phyloP scores from a whole-genome alignment of 2,797 vertebrate species.

The Neosalanx taihuensis region DNA sequence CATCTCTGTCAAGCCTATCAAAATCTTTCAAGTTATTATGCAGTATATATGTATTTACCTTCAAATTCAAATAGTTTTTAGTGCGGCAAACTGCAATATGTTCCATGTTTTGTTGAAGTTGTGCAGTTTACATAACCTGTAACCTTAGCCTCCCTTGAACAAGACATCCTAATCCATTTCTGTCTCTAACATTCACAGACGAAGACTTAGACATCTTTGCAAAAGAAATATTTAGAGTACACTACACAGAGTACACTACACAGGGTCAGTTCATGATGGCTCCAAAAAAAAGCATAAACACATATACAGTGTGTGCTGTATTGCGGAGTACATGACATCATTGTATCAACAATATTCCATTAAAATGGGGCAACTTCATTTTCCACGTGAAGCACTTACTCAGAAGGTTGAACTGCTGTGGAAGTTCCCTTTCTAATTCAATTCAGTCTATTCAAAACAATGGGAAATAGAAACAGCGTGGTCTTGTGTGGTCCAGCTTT shows the following conservation, averaged over 20 bases:
- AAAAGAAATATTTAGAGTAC: constrained; percentile 11
- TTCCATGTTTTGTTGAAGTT: constrained; percentile 5
- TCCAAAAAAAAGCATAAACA: background rate
- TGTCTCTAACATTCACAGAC: background rate
- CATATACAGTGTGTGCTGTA: background rate
- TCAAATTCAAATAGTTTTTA: background rate
- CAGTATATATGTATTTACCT: constrained; percentile 7
- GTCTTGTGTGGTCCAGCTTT: background rate
- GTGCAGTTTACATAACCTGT: constrained; percentile 13
- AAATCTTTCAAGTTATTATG: background rate
- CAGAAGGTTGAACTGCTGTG: background rate
- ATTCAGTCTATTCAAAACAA: background rate
- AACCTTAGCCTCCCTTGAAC: background rate
- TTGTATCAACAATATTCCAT: constrained; percentile 7
- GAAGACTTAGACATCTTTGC: background rate
- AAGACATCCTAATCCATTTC: background rate
- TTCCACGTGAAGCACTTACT: background rate
- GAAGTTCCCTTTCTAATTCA: background rate
- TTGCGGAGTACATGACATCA: background rate
- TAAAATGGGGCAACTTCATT: background rate
- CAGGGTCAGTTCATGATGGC: background rate
- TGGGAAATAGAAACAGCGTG: background rate
- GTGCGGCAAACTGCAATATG: background rate
- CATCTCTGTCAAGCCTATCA: background rate
- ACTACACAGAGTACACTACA: background rate